These are phyloP conservation scores for Nasonovia ribisnigri DNA, from an alignment of 2,888 invertebrate species.

Conservation along the genomic window DNA sequence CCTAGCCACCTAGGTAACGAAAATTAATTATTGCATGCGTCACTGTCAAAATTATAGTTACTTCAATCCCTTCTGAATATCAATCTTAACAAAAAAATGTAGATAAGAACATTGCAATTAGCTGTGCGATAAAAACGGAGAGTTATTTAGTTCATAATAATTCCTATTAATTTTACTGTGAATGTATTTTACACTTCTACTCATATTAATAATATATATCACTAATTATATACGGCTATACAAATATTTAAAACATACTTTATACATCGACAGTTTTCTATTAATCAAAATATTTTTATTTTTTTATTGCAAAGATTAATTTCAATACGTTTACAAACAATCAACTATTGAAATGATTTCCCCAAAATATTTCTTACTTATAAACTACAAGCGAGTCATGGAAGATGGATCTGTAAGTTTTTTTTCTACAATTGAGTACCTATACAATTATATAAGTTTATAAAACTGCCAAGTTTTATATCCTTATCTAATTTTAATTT, in stretches of 20 bases:
- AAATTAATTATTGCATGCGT: neutral
- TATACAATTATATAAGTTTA: neutral
- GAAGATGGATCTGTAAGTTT: neutral
- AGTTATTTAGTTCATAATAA: neutral
- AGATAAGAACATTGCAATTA: neutral
- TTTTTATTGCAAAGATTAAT: neutral
- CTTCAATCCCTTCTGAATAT: neutral
- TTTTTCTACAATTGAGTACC: neutral
- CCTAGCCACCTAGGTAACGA: neutral
- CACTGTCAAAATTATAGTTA: neutral
- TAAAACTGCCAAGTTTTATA: neutral
- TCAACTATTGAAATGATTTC: neutral
- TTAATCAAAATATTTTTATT: neutral
- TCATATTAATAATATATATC: neutral
- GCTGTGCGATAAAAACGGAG: neutral
- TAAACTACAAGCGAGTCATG: neutral
- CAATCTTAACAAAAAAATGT: neutral
- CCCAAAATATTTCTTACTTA: neutral
- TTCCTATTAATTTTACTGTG: neutral
- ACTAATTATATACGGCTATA: neutral
- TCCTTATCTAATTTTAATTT: neutral
- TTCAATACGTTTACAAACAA: neutral
- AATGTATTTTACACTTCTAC: neutral
- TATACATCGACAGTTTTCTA: neutral
- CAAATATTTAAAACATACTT: neutral